These are phyloP conservation scores for Rhagonycha lutea DNA, from an alignment of 2,888 invertebrate species.

Conservation along the genomic window DNA sequence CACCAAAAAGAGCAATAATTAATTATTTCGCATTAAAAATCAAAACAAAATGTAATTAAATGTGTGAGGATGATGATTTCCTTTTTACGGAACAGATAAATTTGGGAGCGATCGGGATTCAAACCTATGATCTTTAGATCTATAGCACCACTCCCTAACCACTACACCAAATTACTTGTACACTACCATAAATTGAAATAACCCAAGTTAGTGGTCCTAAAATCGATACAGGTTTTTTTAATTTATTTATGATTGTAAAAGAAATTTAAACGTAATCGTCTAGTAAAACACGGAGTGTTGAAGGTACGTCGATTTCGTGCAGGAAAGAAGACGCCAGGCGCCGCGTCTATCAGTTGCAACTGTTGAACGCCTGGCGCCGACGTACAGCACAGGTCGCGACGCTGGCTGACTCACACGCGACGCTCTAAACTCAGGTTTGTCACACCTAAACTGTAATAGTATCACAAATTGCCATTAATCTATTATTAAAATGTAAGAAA, in stretches of 20 bases:
- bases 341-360: conserved; percentile 38
- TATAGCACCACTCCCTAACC: too few species aligned
- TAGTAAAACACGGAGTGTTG: background rate
- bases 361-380: conserved; percentile 42
- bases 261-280: background rate
- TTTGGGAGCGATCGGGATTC: too few species aligned
- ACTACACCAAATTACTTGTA: too few species aligned
- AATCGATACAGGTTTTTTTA: background rate
- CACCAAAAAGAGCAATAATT: background rate
- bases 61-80: too few species aligned
- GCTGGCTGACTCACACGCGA: conserved; percentile 38
- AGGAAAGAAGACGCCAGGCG: conserved; percentile 34
- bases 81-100: too few species aligned
- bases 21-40: background rate
- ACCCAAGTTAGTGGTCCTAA: background rate
- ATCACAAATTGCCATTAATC: background rate
- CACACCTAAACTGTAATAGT: conserved; percentile 3
- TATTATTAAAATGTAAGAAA: background rate
- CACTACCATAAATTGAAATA: too few species aligned
- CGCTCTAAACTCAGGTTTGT: conserved; percentile 36
- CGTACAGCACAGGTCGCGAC: conserved; percentile 37
- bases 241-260: background rate
- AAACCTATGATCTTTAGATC: too few species aligned
- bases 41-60: background rate
- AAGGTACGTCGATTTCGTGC: conserved; percentile 27